Conservation (phyloP, 2,113 vertebrate species). For the Melanostigma gelatinosum region DNA sequence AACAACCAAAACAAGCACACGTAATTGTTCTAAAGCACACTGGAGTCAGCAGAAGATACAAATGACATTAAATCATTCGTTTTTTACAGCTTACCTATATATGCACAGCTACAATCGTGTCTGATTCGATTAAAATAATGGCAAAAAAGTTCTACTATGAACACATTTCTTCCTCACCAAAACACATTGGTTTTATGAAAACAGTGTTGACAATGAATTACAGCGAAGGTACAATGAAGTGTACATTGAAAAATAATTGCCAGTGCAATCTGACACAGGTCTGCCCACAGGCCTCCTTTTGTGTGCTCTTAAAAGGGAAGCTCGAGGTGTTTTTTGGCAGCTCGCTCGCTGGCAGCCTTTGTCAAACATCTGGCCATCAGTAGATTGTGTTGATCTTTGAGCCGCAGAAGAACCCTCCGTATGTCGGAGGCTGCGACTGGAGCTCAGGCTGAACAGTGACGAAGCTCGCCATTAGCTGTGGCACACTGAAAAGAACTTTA, state of each 20-base stretch:
- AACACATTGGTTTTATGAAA: not conserved
- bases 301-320: slow-evolving; percentile 54
- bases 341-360: slow-evolving; percentile 60
- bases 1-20: slow-evolving; percentile 32
- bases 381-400: slow-evolving; percentile 75
- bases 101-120: not conserved
- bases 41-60: not conserved
- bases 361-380: slow-evolving; percentile 81
- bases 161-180: not conserved
- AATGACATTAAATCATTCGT: not conserved
- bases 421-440: slow-evolving; percentile 61
- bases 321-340: slow-evolving; percentile 52
- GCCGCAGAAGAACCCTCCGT: slow-evolving; percentile 69
- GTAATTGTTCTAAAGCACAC: slow-evolving; percentile 11
- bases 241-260: not conserved
- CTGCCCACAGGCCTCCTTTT: slow-evolving; percentile 43
- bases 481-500: slow-evolving; percentile 58
- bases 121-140: not conserved
- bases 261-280: slow-evolving; percentile 45
- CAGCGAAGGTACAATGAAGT: not conserved
- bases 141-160: not conserved
- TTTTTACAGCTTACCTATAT: slow-evolving; percentile 11
- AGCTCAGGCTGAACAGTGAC: slow-evolving; percentile 62
- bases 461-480: slow-evolving; percentile 59
- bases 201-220: not conserved